Evolutionary conservation across 2,113 vertebrate species (phyloP).

Genomic region (Hyla sarda): DNA sequence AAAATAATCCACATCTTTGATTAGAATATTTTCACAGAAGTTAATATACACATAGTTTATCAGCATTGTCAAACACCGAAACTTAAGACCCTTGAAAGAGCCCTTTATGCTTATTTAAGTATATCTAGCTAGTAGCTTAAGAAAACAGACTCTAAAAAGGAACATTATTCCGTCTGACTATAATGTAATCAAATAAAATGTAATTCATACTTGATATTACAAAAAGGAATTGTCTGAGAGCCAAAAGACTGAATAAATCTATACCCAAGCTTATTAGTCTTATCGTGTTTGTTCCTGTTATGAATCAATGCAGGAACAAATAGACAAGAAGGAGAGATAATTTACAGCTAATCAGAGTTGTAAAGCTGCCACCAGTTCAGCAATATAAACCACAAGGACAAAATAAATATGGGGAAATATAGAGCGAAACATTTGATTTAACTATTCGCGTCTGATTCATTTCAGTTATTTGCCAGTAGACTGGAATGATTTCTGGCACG

Average conservation of each 20-base stretch:
- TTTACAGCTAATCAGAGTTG: conserved; percentile 63
- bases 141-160: conserved; percentile 59
- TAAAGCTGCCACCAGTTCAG: conserved; percentile 52
- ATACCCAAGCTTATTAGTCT: conserved; percentile 60
- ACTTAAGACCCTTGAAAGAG: conserved; percentile 55
- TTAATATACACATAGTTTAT: conserved; percentile 38
- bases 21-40: conserved; percentile 50
- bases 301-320: conserved; percentile 72
- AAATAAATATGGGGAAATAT: conserved; percentile 39
- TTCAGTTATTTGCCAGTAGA: conserved; percentile 4
- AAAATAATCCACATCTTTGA: neutral
- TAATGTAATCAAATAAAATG: conserved; percentile 65
- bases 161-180: conserved; percentile 62
- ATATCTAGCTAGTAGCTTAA: conserved; percentile 57
- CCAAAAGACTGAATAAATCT: conserved; percentile 62
- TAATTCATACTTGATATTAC: conserved; percentile 63
- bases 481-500: neutral
- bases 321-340: conserved; percentile 64
- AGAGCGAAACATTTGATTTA: conserved; percentile 1
- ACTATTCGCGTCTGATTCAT: conserved; percentile 13
- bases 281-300: conserved; percentile 70
- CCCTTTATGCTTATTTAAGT: conserved; percentile 54
- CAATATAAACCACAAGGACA: conserved; percentile 51
- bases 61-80: conserved; percentile 61
- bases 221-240: conserved; percentile 62